Evolutionary conservation across 2,797 vertebrate species (phyloP), one percentile per base, ranked within the genome.

Genomic region (Emydoidea blandingii): DNA sequence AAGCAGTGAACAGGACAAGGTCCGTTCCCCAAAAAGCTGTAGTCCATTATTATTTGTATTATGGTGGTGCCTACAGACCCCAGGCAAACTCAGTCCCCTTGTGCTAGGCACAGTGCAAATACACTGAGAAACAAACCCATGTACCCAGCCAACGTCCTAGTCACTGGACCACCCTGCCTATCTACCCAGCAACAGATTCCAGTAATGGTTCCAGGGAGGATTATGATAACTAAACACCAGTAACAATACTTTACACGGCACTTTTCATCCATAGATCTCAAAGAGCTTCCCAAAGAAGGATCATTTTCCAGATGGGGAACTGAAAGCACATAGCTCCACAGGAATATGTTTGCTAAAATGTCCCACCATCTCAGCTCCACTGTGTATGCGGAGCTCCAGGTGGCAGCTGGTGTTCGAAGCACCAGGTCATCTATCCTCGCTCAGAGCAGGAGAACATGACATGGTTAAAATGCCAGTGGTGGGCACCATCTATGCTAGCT

Each of bases 1-100:
- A 97, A 97, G 97, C 96, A 96, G 96, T 80, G 84, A 96, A 93
- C 96, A 95, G 97, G 96, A 97, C 83, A 87, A 96, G 79, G 74
- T 96, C 94, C 96, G 94, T 97, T 91, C 96, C 96, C 96, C 88
- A 96, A 96, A 97, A 92, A 81, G 87, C 92, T 65, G 92, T 96
- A 97, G 90, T 81, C 93, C 83, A 80, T 96, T 90, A 96, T 95
- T 97, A 94, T 91, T 72, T 96, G 94, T 95, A 94, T 95, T 91
- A 90, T 85, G 87, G 44, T 87, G 94, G 84, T 93, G 59, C 65
- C 83, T 11, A 49, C 83, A 92, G 87, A 90, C 89, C 94, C 90
- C 95, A 96, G 93, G 91, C 94, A 84, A 88, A 94, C 87, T 50
- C 86, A 0, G 1, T 93, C 87, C 95, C 91, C 82, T 83, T 76